These are phyloP conservation scores for Drosophila greeni DNA, from an alignment of 2,888 invertebrate genomes.

Conservation along the genomic window DNA sequence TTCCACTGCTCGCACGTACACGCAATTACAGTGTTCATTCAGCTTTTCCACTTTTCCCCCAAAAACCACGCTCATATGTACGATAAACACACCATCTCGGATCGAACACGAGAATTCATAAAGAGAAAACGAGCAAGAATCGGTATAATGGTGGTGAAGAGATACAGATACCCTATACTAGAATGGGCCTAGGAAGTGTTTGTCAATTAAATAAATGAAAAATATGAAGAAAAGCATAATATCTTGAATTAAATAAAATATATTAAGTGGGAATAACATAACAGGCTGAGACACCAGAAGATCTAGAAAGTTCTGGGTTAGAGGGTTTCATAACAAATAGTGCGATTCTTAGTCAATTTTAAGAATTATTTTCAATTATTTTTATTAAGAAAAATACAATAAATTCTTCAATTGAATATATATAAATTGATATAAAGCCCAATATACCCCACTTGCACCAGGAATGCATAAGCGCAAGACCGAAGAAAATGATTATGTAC, in stretches of 20 bases:
- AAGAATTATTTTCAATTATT: background rate
- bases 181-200: no score
- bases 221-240: background rate
- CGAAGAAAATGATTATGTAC: conserved; percentile 59
- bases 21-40: conserved; percentile 40
- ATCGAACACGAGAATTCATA: conserved; percentile 28
- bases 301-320: background rate
- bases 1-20: conserved; percentile 35
- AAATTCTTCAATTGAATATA: no score
- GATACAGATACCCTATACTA: conserved; percentile 8
- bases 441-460: background rate
- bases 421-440: no score
- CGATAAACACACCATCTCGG: conserved; percentile 8
- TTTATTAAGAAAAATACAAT: no score
- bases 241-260: background rate
- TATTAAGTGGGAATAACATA: background rate
- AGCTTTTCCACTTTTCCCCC: conserved; percentile 33
- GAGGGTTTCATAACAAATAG: background rate
- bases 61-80: conserved; percentile 38
- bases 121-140: conserved; percentile 27
- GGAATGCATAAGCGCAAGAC: conserved; percentile 41
- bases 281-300: background rate
- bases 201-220: background rate
- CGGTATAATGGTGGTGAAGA: background rate
- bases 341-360: background rate